These are phyloP conservation scores for Cyanoderma ruficeps DNA, from an alignment of 2,113 vertebrate genomes.

Conservation along the genomic window DNA sequence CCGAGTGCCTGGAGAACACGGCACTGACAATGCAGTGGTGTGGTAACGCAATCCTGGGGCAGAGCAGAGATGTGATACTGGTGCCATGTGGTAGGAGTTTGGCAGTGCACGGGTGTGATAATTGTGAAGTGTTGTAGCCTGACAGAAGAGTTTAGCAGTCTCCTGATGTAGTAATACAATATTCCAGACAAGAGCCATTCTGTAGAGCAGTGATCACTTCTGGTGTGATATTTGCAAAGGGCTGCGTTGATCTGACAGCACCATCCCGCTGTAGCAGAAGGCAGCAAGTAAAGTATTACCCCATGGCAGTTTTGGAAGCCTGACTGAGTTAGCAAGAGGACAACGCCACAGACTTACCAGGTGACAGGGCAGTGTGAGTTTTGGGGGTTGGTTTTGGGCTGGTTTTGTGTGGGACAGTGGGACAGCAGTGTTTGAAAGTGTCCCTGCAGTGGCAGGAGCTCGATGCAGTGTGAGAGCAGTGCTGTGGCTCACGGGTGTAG, in stretches of 20 bases:
- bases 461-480: neutral
- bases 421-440: neutral
- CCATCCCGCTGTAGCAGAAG: neutral
- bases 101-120: neutral
- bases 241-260: neutral
- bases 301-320: neutral
- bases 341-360: neutral
- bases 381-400: too few species aligned
- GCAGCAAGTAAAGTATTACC: neutral
- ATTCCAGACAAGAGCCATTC: neutral
- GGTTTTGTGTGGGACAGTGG: neutral
- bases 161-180: conserved; percentile 35
- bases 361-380: neutral
- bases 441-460: neutral
- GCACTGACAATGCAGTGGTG: neutral
- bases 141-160: conserved; percentile 5
- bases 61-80: conserved; percentile 6
- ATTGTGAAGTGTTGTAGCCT: neutral
- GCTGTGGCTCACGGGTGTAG: neutral
- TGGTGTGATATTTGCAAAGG: neutral
- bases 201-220: neutral
- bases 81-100: conserved; percentile 15
- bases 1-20: neutral
- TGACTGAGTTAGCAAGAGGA: neutral
- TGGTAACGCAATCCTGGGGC: neutral